Evolutionary conservation across 2,797 vertebrate species (phyloP).

Genomic region (Coregonus sp.): DNA sequence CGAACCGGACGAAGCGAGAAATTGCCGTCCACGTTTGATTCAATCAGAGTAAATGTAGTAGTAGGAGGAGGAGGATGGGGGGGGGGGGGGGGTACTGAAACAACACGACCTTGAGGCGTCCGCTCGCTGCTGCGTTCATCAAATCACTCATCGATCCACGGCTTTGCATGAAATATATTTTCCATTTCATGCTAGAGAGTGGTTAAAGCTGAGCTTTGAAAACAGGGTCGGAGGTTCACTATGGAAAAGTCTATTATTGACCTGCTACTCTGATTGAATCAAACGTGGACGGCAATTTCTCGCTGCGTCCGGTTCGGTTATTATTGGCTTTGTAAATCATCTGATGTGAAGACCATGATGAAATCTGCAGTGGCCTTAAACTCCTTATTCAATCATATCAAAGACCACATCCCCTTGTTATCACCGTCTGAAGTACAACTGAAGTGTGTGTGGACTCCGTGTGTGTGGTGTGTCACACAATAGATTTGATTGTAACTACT

Average conservation of each 20-base stretch:
- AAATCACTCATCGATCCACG: neutral
- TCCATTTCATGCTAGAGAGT: neutral
- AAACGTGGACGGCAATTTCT: neutral
- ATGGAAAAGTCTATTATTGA: neutral
- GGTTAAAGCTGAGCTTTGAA: neutral
- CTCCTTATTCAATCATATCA: neutral
- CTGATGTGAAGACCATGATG: neutral
- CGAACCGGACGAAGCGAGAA: neutral
- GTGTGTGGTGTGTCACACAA: too few relatives aligned
- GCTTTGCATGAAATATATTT: neutral
- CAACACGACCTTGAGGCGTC: neutral
- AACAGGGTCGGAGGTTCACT: neutral
- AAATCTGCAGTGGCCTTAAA: neutral
- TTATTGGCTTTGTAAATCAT: neutral
- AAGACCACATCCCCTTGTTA: neutral
- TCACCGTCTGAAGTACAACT: too few relatives aligned
- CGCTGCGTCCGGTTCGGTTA: neutral
- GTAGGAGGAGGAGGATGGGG: too few relatives aligned
- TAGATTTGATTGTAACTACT: too few relatives aligned
- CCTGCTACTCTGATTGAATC: neutral
- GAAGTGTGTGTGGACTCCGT: too few relatives aligned
- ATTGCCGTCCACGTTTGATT: neutral
- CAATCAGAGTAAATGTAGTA: constrained; percentile 9
- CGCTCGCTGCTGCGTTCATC: neutral
- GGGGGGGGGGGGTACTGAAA: neutral